Base-by-base conservation (phyloP, 1,140 invertebrate species). In the Rhyzopertha dominica region DNA sequence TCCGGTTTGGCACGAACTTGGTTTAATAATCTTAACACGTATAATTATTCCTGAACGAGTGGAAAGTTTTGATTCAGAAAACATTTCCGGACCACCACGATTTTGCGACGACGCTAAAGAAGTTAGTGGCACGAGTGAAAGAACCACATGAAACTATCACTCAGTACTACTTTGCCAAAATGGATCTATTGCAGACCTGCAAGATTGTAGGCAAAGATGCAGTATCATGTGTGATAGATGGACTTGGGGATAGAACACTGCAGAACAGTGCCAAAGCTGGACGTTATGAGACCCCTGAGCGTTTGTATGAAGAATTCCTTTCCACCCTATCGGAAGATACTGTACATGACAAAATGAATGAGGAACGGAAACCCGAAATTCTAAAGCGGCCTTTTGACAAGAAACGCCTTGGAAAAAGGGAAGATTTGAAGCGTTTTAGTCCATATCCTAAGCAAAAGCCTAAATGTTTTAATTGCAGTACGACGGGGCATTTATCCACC, bases 41-140 rank as follows among this genome's bases (percentile, higher is more conserved):
- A 50, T 43, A 46, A 58, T 34, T 58, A 40, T 36, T 53, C 53
- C 13, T 58, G 56, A 53, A 53, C 56, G 56, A 58, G 38, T 39
- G 55, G 28, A 56, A 56, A 47, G 25, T 58, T 8, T 36, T 58
- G 3, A 58, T 58, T 17, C 46, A 45, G 5, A 53, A 53, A 53
- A 51, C 48, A 1, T 58, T 58, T 43, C 56, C 56, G 8, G 56
- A 58, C 36, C 55, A 55, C 23, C 25, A 29, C 0, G 53, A 58
- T 28, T 58, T 58, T 47, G 44, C 49, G 12, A 28, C 37, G 19
- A 53, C 56, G 16, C 36, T 58, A 25, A 49, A 46, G 13, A 17
- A 48, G 25, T 37, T 58, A 19, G 53, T 56, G 3, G 24, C 32
- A 16, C 39, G 53, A 30, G 31, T 50, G 7, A 58, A 58, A 40